Evolutionary conservation across 2,888 invertebrate species (phyloP).

Genomic region (Leuctra nigra): DNA sequence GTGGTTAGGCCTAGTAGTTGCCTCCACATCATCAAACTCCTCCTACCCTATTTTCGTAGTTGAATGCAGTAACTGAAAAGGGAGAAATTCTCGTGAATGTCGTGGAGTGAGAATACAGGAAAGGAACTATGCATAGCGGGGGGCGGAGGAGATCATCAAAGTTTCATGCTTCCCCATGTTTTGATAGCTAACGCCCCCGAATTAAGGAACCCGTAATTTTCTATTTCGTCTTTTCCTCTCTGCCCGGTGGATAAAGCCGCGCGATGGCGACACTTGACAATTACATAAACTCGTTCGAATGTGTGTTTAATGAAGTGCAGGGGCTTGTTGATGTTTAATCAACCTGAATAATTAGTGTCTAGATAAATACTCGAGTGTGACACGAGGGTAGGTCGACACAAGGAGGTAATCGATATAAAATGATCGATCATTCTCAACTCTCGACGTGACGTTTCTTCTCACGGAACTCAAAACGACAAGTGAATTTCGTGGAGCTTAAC

Average conservation of each 20-base stretch:
- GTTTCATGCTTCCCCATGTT: slow-evolving; percentile 27
- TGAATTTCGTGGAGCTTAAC: slow-evolving; percentile 9
- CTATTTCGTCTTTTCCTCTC: slow-evolving; percentile 16
- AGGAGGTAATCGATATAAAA: too few species aligned
- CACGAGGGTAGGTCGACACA: too few species aligned
- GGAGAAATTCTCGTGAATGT: slow-evolving; percentile 8
- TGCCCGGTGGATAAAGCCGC: neutral
- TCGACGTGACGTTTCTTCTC: too few species aligned
- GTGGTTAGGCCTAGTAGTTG: slow-evolving; percentile 13
- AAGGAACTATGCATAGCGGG: neutral
- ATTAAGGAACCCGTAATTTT: slow-evolving; percentile 25
- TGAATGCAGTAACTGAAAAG: slow-evolving; percentile 15
- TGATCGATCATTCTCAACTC: too few species aligned
- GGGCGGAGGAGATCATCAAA: slow-evolving; percentile 24
- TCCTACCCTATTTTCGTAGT: slow-evolving; percentile 17
- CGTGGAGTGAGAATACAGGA: neutral
- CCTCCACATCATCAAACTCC: slow-evolving; percentile 18
- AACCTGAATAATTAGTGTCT: slow-evolving; percentile 9
- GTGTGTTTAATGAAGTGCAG: slow-evolving; percentile 25
- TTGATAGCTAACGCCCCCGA: slow-evolving; percentile 27
- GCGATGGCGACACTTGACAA: slow-evolving; percentile 9
- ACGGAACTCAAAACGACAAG: slow-evolving; percentile 11
- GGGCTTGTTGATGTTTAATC: slow-evolving; percentile 17
- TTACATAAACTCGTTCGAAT: slow-evolving; percentile 24
- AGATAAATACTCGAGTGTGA: neutral